Conservation (phyloP, 2,888 invertebrate species). For the Pyrochroa serraticornis region DNA sequence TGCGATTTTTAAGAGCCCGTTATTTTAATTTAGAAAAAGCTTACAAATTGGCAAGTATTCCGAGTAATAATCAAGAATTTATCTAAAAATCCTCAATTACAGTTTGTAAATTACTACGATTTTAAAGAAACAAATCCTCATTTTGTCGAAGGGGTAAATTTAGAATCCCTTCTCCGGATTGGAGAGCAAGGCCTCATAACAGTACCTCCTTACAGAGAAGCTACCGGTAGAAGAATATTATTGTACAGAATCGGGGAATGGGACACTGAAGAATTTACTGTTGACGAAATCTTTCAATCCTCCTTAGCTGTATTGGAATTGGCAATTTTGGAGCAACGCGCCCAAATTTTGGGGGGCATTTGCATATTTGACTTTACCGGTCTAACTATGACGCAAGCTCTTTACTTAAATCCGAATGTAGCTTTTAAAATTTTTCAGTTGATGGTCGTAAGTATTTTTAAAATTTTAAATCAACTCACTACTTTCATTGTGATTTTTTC, state of each 20-base stretch:
- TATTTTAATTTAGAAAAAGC: slow-evolving; percentile 74
- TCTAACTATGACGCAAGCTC: slow-evolving; percentile 72
- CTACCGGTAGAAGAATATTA: slow-evolving; percentile 73
- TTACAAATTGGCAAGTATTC: slow-evolving; percentile 72
- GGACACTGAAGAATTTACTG: slow-evolving; percentile 70
- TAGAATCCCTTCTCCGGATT: slow-evolving; percentile 66
- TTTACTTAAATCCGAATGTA: slow-evolving; percentile 74
- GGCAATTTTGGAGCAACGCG: slow-evolving; percentile 74
- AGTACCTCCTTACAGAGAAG: slow-evolving; percentile 78
- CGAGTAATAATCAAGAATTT: neutral
- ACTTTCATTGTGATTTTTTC: slow-evolving; percentile 38
- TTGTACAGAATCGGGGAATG: slow-evolving; percentile 76
- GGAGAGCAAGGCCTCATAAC: slow-evolving; percentile 73
- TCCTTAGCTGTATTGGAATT: slow-evolving; percentile 74
- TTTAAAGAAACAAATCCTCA: slow-evolving; percentile 76
- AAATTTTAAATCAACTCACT: neutral
- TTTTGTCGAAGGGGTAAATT: slow-evolving; percentile 70
- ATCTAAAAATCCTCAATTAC: slow-evolving; percentile 44
- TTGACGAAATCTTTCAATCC: slow-evolving; percentile 75
- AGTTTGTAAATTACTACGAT: slow-evolving; percentile 77
- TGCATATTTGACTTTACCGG: slow-evolving; percentile 78
- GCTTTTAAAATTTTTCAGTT: slow-evolving; percentile 72
- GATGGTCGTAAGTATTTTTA: slow-evolving; percentile 67
- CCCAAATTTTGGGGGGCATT: slow-evolving; percentile 78
- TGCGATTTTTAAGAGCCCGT: slow-evolving; percentile 76